Base-by-base conservation (phyloP, 2,888 invertebrate genomes). In the Acanthopleura granulata region DNA sequence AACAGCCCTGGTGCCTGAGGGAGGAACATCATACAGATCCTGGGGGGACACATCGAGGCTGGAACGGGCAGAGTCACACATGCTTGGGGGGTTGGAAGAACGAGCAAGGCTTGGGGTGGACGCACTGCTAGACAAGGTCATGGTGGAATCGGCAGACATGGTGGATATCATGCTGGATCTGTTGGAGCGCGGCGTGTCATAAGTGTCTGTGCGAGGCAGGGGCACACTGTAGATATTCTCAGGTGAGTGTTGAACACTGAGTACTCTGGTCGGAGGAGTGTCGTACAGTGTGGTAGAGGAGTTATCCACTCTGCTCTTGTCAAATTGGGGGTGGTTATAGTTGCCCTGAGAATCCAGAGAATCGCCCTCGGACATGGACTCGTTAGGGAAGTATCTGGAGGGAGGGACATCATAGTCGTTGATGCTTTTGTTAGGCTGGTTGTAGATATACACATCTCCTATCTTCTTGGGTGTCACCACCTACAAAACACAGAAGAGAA, bases 391-490 rank as follows among this genome's bases (percentile, higher is more conserved):
- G 75, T 83, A 80, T 50, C 83, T 78, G 18, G 82, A 77, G n/a
- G 86, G 86, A 1, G 89, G 87, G 11, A 88, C 83, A 77, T 89
- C 88, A 76, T 87, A 89, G 79, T 87, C 88, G 29, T 50, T 66
- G 1, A 69, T 18, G 71, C 78, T 77, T 62, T 79, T 78, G 15
- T 82, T 78, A 6, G 87, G 85, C 87, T 93, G 92, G 89, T 94
- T 94, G 91, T 94, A 94, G 80, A 94, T 91, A 90, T 94, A 94
- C 72, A 94, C 93, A 90, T 94, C 94, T 84, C 94, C 94, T 90
- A 93, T 93, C 90, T 94, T 93, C 89, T 94, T 94, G 57, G 89
- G 89, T n/a, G 87, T 88, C 49, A 89, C 80, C 61, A 89, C 88
- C 89, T 89, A 78, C 14, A 92, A 90, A 74, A 76, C 86, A 74